phyloP scores from a whole-genome alignment of 2,797 vertebrate genomes.

The Clarias laeviceps region DNA sequence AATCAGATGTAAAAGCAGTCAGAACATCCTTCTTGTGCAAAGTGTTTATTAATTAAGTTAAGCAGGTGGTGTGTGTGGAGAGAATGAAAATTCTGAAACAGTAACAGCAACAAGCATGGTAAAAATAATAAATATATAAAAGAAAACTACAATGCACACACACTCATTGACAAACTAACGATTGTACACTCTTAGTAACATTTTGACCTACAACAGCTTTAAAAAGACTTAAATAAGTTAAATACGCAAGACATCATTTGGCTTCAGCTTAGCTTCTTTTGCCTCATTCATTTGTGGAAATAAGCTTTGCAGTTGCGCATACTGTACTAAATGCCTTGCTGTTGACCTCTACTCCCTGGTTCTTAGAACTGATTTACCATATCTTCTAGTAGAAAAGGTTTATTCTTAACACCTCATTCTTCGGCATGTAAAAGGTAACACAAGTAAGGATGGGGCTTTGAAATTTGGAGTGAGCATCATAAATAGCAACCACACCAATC shows the following conservation, averaged over 20 bases:
- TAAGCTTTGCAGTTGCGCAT: background rate
- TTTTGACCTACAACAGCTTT: constrained; percentile 51
- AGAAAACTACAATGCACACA: constrained; percentile 54
- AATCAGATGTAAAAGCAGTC: background rate
- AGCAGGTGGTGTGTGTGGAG: constrained; percentile 13
- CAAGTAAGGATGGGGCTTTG: background rate
- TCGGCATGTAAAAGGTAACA: background rate
- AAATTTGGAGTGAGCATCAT: background rate
- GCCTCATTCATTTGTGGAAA: background rate
- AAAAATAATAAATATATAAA: constrained; percentile 18
- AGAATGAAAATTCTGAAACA: constrained; percentile 46
- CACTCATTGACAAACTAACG: background rate
- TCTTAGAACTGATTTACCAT: background rate
- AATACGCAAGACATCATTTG: background rate
- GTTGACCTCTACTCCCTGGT: background rate
- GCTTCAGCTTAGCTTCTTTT: background rate
- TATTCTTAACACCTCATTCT: background rate
- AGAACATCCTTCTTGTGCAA: constrained; percentile 9
- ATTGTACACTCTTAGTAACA: background rate
- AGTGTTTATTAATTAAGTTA: constrained; percentile 29
- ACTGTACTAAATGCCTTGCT: background rate
- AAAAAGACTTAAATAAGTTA: background rate
- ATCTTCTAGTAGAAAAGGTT: background rate
- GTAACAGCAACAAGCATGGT: constrained; percentile 46
- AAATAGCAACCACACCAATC: no score